Evolutionary conservation across 2,797 vertebrate species (phyloP), one percentile per base, ranked within the genome.

Genomic region (Melanotaenia nigrans): DNA sequence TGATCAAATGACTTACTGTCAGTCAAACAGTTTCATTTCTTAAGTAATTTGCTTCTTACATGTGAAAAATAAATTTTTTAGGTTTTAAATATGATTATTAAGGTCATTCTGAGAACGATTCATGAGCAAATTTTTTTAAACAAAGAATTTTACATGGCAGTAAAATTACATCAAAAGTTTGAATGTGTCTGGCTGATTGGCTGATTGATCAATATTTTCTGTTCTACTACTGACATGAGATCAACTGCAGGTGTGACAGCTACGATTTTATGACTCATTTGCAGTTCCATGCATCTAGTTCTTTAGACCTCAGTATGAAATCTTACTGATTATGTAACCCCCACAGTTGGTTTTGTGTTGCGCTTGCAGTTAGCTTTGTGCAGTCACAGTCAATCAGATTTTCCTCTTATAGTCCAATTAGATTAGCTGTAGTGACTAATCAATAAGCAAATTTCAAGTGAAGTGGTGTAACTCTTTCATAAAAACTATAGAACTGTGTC

Each of bases 401-500:
- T 63, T 76, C 6, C 10, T 68, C 65, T 70, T 65, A 71, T 45
- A 42, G 25, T 65, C 49, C 61, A 71, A 60, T 79, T 66, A 20
- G 62, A 77, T 54, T 35, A 82, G 63, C 66, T 30, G 42, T 7
- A 45, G 47, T 49, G 60, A 55, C 64, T 61, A 64, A 61, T 85
- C 77, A 71, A 83, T 83, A 61, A 61, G 68, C 68, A 75, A 32
- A 75, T 86, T 78, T 63, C 12, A 35, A 71, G 33, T 71, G 68
- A 72, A 77, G 38, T 64, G 51, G 55, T 74, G 63, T 71, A 65
- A 55, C 25, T 61, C 56, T 58, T 40, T 22, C 53, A 60, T 51
- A 40, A 9, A 61, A 4, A 24, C 38, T 2, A 61, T 49, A 49
- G 53, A 55, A 57, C 61, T 65, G 22, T 42, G 40, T 74, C 51